Evolutionary conservation across 2,113 vertebrate species (phyloP).

Genomic region (Hyaena hyaena): DNA sequence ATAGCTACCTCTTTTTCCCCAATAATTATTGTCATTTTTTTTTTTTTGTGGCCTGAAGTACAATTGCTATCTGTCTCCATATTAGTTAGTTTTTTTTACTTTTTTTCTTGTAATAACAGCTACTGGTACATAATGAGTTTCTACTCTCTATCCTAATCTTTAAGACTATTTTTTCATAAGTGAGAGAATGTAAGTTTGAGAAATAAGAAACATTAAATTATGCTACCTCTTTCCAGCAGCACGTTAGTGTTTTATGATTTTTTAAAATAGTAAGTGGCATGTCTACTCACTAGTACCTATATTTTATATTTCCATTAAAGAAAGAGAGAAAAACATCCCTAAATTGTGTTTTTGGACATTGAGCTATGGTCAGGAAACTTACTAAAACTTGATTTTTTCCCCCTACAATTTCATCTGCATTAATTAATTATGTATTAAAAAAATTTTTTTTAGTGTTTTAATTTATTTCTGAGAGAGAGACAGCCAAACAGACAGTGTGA

Average conservation of each 20-base stretch:
- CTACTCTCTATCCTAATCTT: constrained; percentile 2
- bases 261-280: background rate
- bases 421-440: background rate
- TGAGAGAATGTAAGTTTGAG: background rate
- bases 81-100: background rate
- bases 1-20: background rate
- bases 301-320: background rate
- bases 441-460: too few relatives aligned
- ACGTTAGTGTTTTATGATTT: background rate
- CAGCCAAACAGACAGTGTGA: too few relatives aligned
- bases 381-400: background rate
- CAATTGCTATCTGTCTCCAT: background rate
- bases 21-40: background rate
- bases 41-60: background rate
- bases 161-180: background rate
- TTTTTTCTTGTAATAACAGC: background rate
- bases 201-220: constrained; percentile 16
- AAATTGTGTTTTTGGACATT: background rate
- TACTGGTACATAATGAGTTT: background rate
- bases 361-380: constrained; percentile 11
- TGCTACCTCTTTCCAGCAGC: background rate
- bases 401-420: background rate
- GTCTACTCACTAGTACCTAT: background rate
- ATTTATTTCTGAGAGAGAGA: too few relatives aligned
- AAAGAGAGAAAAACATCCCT: background rate